phyloP scores from a whole-genome alignment of 2,113 vertebrate genomes.

The Meleagris gallopavo region DNA sequence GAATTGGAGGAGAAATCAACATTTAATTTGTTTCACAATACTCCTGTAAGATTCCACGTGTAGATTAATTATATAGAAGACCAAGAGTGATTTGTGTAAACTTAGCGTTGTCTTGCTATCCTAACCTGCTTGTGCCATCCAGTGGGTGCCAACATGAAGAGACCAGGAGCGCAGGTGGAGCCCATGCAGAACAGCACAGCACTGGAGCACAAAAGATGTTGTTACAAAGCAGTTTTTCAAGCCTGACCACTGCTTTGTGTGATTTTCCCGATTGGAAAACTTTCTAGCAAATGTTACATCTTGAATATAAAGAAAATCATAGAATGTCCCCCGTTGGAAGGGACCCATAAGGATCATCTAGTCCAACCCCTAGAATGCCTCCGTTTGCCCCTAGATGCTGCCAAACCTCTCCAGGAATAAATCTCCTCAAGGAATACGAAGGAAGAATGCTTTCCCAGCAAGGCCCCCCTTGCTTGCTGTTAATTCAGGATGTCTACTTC shows the following conservation, averaged over 20 bases:
- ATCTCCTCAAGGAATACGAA: neutral
- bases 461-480: neutral
- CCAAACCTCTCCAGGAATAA: neutral
- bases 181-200: too few relatives aligned
- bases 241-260: neutral
- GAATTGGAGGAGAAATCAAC: neutral
- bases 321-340: too few relatives aligned
- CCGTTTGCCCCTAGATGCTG: neutral
- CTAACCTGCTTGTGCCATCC: neutral
- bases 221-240: neutral
- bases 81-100: conserved; percentile 15
- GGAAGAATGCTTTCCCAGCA: neutral
- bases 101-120: neutral
- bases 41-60: neutral
- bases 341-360: too few relatives aligned
- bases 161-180: neutral
- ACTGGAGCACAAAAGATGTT: too few relatives aligned
- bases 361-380: too few relatives aligned
- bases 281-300: neutral
- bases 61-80: conserved; percentile 8
- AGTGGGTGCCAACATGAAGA: neutral
- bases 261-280: neutral
- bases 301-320: neutral
- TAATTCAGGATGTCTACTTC: neutral
- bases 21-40: conserved; percentile 20